Evolutionary conservation across 2,888 invertebrate genomes (phyloP).

Genomic region (Pristionchus mayeri): DNA sequence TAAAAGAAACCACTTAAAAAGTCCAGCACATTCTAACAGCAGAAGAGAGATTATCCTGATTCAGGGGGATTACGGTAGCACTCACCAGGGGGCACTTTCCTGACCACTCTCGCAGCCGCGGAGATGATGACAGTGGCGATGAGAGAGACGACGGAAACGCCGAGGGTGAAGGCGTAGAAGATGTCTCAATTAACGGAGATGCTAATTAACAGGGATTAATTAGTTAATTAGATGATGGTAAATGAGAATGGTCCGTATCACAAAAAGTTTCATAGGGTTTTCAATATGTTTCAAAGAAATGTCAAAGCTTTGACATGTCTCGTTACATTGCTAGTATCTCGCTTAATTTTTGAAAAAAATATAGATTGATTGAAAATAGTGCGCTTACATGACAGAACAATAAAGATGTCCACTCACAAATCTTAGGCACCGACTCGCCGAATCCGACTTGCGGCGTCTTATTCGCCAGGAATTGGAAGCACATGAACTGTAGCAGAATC

Average conservation of each 20-base stretch:
- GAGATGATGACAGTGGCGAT: conserved; percentile 70
- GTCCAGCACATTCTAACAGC: too few relatives aligned
- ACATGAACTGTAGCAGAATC: conserved; percentile 71
- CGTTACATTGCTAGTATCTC: not conserved
- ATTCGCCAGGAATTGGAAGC: conserved; percentile 72
- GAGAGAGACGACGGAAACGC: conserved; percentile 67
- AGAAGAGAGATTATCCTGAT: too few relatives aligned
- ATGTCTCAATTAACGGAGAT: conserved; percentile 63
- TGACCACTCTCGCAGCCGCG: conserved; percentile 64
- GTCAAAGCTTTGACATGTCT: not conserved
- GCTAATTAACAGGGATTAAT: too few relatives aligned
- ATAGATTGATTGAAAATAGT: not conserved
- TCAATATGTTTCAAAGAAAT: not conserved
- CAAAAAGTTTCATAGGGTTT: not conserved
- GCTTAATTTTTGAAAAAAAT: not conserved
- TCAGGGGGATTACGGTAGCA: too few relatives aligned
- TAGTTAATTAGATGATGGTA: not conserved
- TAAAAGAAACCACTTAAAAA: too few relatives aligned
- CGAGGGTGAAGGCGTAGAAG: conserved; percentile 73
- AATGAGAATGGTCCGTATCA: not conserved
- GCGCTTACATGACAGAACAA: not conserved
- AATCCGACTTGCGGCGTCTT: conserved; percentile 71
- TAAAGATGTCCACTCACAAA: conserved; percentile 62
- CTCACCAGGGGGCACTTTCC: conserved; percentile 69
- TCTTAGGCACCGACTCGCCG: conserved; percentile 68